Percentiles rank a stretch among this genome's conserved stretches.
Evolutionary conservation across 2,888 invertebrate genomes (phyloP).

Genomic region (Bombyx huttoni): DNA sequence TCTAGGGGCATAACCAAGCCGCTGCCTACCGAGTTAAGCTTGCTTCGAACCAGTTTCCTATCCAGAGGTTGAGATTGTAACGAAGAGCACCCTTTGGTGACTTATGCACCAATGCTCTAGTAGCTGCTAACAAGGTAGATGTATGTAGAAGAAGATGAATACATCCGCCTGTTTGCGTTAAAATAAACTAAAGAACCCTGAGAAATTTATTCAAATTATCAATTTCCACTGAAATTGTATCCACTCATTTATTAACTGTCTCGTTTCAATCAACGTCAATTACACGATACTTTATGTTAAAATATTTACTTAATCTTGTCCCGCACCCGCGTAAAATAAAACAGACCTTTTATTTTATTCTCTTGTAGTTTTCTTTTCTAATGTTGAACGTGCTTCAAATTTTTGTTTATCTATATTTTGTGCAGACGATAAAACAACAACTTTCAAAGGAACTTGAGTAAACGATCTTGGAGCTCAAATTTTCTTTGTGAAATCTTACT

Average conservation of each 20-base stretch:
- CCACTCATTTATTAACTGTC: not conserved
- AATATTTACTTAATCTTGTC: not conserved
- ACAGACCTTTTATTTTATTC: not conserved
- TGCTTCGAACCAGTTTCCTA: too few relatives aligned
- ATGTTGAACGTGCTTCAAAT: not conserved
- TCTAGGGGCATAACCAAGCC: too few relatives aligned
- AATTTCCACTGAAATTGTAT: not conserved
- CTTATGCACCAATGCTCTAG: too few relatives aligned
- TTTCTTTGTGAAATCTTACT: slow-evolving; percentile 5
- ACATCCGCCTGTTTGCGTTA: too few relatives aligned
- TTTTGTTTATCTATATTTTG: not conserved
- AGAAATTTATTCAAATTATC: not conserved
- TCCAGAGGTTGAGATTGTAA: too few relatives aligned
- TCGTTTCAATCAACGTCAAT: not conserved
- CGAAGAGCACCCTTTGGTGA: too few relatives aligned
- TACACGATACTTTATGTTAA: not conserved
- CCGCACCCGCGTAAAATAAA: not conserved
- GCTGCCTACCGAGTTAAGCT: too few relatives aligned
- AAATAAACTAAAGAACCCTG: not conserved
- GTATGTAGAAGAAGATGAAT: too few relatives aligned
- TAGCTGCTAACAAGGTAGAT: too few relatives aligned
- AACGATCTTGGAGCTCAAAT: slow-evolving; percentile 7
- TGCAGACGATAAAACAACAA: not conserved
- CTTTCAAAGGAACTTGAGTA: not conserved
- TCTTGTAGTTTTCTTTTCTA: not conserved